Conservation (phyloP, 2,797 vertebrate genomes). For the Pseudocheirus occidentalis region DNA sequence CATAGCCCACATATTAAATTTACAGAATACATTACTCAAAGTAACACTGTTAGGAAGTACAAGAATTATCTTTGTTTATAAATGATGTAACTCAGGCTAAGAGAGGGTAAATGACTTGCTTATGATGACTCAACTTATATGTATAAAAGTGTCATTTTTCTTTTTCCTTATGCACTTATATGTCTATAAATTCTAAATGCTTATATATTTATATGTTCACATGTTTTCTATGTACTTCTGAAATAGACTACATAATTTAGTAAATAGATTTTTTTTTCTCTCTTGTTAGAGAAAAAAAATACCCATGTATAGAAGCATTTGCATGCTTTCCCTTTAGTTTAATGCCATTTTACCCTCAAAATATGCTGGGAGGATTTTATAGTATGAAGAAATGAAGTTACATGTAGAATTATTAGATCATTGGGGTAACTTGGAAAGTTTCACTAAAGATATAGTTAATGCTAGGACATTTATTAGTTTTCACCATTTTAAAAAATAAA, state of each 20-base stretch:
- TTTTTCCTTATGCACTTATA: slow-evolving; percentile 8
- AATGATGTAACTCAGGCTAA: neutral
- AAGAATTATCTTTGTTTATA: neutral
- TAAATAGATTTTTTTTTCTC: slow-evolving; percentile 20
- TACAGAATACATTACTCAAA: neutral
- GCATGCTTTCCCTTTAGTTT: slow-evolving; percentile 31
- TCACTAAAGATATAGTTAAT: slow-evolving; percentile 62
- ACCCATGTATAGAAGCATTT: slow-evolving; percentile 26
- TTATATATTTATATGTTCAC: neutral
- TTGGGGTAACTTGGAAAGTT: slow-evolving; percentile 53
- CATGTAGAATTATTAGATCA: slow-evolving; percentile 37
- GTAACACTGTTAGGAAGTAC: neutral
- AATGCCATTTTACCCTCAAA: slow-evolving; percentile 56
- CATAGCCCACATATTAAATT: neutral
- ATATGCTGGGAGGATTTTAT: neutral
- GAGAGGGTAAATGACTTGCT: neutral
- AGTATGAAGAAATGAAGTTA: slow-evolving; percentile 38
- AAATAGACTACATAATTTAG: slow-evolving; percentile 7
- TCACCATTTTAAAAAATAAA: slow-evolving; percentile 19
- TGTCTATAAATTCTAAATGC: slow-evolving; percentile 34
- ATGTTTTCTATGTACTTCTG: neutral
- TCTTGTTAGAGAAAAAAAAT: neutral
- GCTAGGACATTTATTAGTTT: neutral
- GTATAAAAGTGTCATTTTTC: neutral
- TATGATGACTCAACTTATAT: neutral